phyloP scores from a whole-genome alignment of 2,797 vertebrate species.

The Anguilla anguilla region DNA sequence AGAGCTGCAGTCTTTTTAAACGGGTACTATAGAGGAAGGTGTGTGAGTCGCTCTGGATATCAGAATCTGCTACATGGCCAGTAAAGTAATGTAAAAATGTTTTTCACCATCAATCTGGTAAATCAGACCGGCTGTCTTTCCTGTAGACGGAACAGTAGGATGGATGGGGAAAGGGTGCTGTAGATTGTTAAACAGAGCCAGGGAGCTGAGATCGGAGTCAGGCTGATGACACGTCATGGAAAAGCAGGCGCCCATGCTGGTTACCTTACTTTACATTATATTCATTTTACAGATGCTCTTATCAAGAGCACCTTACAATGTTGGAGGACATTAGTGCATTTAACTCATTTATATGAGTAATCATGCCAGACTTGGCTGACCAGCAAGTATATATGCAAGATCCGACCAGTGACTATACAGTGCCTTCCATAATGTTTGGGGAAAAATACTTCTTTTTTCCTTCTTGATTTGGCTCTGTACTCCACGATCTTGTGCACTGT shows the following conservation, averaged over 20 bases:
- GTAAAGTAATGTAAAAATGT: not conserved
- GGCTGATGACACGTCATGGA: not conserved
- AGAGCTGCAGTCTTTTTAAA: not conserved
- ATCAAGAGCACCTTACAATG: not conserved
- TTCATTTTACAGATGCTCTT: not conserved
- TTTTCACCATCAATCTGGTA: not conserved
- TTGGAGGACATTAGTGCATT: not conserved
- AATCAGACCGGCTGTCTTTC: not conserved
- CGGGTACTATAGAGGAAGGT: too few species aligned
- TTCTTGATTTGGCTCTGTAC: not conserved
- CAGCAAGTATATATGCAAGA: too few species aligned
- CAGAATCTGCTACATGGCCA: not conserved
- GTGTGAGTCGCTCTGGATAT: not conserved
- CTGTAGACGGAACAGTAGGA: not conserved
- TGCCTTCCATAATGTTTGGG: too few species aligned
- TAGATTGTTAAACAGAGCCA: slow-evolving; percentile 8
- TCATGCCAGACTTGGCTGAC: not conserved
- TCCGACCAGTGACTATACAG: too few species aligned
- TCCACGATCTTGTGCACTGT: too few species aligned
- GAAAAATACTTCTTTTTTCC: not conserved
- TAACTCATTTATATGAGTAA: not conserved
- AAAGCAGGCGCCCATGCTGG: too few species aligned
- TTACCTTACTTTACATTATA: not conserved
- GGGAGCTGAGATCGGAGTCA: slow-evolving; percentile 22
- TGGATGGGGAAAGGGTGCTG: not conserved